Evolutionary conservation across 2,797 vertebrate species (phyloP).

Genomic region (Sebastiscus albofasciatus): DNA sequence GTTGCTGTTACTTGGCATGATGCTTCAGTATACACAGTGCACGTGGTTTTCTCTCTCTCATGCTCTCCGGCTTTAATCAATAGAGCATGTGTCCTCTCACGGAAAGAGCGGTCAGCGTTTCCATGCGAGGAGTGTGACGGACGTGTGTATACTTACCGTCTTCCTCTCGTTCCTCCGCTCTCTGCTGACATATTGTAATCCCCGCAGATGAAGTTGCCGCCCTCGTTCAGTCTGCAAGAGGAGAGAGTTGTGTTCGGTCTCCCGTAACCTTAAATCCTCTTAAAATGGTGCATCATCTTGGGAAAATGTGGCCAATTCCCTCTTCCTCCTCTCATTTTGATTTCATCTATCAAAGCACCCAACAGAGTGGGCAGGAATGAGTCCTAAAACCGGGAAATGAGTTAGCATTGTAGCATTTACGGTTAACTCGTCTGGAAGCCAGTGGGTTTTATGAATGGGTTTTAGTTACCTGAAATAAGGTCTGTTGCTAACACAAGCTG

Average conservation of each 20-base stretch:
- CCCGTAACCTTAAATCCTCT: not conserved
- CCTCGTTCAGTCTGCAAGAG: not conserved
- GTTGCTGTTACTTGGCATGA: slow-evolving; percentile 30
- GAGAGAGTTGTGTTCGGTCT: not conserved
- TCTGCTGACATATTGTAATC: slow-evolving; percentile 25
- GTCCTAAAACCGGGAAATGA: no score
- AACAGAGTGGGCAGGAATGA: not conserved
- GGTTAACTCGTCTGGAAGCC: no score
- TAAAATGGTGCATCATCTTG: not conserved
- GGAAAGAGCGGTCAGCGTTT: slow-evolving; percentile 29
- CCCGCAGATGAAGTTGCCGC: not conserved
- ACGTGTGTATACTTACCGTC: slow-evolving; percentile 26
- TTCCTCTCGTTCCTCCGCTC: not conserved
- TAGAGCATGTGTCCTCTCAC: slow-evolving; percentile 36
- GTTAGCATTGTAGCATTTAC: no score
- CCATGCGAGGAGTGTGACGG: slow-evolving; percentile 13
- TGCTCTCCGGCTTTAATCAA: slow-evolving; percentile 40
- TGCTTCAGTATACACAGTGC: slow-evolving; percentile 22
- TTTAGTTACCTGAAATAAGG: no score
- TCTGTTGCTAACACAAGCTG: no score
- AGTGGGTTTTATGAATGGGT: no score
- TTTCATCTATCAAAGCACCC: not conserved
- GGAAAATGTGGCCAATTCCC: not conserved
- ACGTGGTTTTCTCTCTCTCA: slow-evolving; percentile 5
- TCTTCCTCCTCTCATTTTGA: not conserved